Evolutionary conservation across 2,797 vertebrate species (phyloP), one percentile per base, ranked within the genome.

Genomic region (Platyrinchus mystaceus): DNA sequence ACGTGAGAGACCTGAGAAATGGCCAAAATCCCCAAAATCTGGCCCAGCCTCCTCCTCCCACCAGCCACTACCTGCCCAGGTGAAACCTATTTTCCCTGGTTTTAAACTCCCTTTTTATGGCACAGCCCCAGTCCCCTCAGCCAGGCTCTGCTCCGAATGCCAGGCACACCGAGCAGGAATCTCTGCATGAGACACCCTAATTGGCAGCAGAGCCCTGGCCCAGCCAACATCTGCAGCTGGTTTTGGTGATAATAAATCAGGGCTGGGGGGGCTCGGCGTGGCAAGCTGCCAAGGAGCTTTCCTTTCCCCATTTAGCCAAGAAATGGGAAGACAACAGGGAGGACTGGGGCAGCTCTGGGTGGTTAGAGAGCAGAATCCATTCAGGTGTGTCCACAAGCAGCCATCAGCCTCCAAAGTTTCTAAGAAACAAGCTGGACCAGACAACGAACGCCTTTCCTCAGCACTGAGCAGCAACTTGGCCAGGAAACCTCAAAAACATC

Each of bases 181-280:
- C 97, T 97, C 98, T 96, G 98, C 98, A 97, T 98, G 97, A 98
- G 96, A 93, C 96, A 96, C 41, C 97, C 87, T 99, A 98, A 99
- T 98, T 98, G 98, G 98, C 98, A 97, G 97, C 98, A 98, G 98
- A 98, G 97, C 95, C 92, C 96, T 80, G 97, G 98, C 96, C 96
- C 58, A 78, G 97, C 98, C 97, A 95, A 98, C 98, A 98, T 99
- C 98, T 99, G 98, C 96, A 97, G 98, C 97, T 98, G 97, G 98
- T 99, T 99, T 98, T 94, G 84, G 97, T 97, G 98, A 98, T 98
- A 98, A 98, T 99, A 98, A 99, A 99, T 99, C 98, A 99, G 98
- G 96, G 78, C 70, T 73, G 63, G 92, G 91, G 49, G 89, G 71
- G 97, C 97, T 98, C 81, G 12, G 96, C 74, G 5, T 98, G 98